Percentiles rank a stretch among this genome's conserved stretches.
Conservation (phyloP, 2,113 vertebrate genomes). For the Chionis minor region DNA sequence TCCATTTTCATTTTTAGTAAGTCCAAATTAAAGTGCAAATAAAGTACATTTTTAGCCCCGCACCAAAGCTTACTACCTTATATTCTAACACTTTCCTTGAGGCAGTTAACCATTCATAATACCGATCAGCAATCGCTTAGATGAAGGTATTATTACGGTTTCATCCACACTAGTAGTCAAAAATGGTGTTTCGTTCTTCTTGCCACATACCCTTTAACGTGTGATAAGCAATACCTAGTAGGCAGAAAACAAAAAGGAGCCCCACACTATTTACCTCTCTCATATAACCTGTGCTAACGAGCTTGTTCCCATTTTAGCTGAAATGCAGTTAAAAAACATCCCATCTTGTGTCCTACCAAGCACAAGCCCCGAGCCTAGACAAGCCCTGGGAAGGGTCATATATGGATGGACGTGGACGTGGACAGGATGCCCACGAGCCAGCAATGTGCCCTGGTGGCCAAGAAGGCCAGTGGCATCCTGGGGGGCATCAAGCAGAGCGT, state of each 20-base stretch:
- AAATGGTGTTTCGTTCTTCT: neutral
- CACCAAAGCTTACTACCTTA: neutral
- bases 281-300: neutral
- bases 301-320: neutral
- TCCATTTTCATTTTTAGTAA: neutral
- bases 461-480: too few relatives aligned
- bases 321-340: neutral
- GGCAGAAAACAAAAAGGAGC: neutral
- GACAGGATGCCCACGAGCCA: too few relatives aligned
- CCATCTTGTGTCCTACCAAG: neutral
- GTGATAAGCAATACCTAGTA: neutral
- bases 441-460: too few relatives aligned
- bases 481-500: too few relatives aligned
- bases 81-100: neutral
- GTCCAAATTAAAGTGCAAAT: neutral
- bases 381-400: neutral
- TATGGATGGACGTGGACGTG: too few relatives aligned
- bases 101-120: neutral
- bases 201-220: neutral
- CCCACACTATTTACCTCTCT: neutral
- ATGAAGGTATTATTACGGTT: neutral
- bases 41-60: neutral
- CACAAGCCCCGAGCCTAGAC: neutral
- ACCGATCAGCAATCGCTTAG: neutral
- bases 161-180: rapidly evolving